phyloP scores from a whole-genome alignment of 2,797 vertebrate species.

The Octomys mimax region DNA sequence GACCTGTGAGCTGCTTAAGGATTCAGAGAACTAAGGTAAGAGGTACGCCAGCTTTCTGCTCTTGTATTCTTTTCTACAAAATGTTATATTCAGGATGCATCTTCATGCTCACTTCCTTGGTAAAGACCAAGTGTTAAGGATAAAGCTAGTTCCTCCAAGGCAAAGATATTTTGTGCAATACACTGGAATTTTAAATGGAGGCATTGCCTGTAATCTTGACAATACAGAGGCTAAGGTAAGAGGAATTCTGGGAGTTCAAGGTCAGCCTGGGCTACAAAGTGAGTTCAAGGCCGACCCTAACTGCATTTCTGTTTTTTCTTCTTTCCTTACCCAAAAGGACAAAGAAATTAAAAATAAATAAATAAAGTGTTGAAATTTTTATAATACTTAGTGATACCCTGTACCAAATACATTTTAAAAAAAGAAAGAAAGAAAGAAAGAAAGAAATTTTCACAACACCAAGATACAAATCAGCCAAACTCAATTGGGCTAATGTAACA shows the following conservation, averaged over 20 bases:
- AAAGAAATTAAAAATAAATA: not conserved
- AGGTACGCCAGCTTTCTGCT: not conserved
- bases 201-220: not conserved
- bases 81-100: not conserved
- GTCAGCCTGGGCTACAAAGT: not conserved
- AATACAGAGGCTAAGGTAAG: not conserved
- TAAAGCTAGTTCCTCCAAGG: constrained; percentile 9
- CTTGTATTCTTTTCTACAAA: not conserved
- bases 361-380: constrained; percentile 9
- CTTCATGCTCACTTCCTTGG: not conserved
- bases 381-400: not conserved
- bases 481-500: not conserved
- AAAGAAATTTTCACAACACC: constrained; percentile 3
- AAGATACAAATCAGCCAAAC: not conserved
- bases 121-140: not conserved
- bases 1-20: not conserved
- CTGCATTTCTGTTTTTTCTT: too few species aligned
- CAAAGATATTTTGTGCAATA: constrained; percentile 13
- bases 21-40: not conserved
- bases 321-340: not conserved
- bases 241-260: not conserved
- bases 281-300: not conserved
- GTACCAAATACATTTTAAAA: too few species aligned
- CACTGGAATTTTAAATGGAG: not conserved
- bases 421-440: too few species aligned